Base-by-base conservation (phyloP, 2,113 vertebrate genomes). In the Takifugu bimaculatus region DNA sequence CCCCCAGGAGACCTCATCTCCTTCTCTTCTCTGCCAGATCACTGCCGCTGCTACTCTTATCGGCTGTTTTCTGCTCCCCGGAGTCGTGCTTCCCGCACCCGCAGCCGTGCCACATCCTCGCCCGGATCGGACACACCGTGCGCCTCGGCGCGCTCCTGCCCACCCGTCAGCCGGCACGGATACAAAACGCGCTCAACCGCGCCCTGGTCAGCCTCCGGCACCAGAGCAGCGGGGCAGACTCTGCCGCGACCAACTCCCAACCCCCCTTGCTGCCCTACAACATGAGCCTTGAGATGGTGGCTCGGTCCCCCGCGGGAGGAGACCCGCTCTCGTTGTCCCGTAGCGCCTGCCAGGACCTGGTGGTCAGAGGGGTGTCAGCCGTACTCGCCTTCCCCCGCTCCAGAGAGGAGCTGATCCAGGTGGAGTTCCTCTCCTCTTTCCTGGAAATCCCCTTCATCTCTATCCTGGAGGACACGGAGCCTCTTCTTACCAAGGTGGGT, bases 361-460 rank as follows among this genome's bases (percentile, higher is more conserved):
- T 87, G 68, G 90, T 88, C 53, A 91, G 92, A 10, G 94, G 94
- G 48, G 93, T 94, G 74, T 90, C 91, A 10, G 94, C 93, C 1
- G 82, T 94, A 72, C 83, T 96, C 45, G 94, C 95, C 5, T 94
- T 97, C 80, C 94, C 95, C 7, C 93, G 93, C 65, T 92, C 90
- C 73, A 90, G 88, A 26, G 91, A 93, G 47, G 94, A 96, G 88
- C 88, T 97, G 67, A 90, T 94, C 78, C 94, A 95, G 87, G 80
- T 96, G 91, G 94, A 95, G 63, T 96, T 98, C 87, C 87, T 98
- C 75, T 93, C 94, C 15, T 88, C 93, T 26, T 91, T 93, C 69
- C 81, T 96, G 80, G 91, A 93, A 86, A 91, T 95, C 75, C 95
- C 95, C 1, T 93, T 97, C 86, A 72, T 96, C 74, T 96, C 94